phyloP scores from a whole-genome alignment of 2,888 invertebrate species.

The Falcaria lacertinaria region DNA sequence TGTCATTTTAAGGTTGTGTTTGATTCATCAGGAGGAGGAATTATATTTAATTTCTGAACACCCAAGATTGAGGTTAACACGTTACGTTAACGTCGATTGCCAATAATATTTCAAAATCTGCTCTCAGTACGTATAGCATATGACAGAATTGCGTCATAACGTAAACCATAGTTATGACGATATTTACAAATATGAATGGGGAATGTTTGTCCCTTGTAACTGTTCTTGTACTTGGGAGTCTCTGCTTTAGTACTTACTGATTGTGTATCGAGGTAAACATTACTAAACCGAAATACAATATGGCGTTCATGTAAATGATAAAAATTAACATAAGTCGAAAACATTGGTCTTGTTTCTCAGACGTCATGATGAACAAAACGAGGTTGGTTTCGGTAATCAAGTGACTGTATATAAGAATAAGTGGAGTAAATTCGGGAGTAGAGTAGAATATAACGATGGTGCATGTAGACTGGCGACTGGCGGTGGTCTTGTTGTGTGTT shows the following conservation, averaged over 20 bases:
- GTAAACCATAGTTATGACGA: too few relatives aligned
- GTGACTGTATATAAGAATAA: slow-evolving; percentile 22
- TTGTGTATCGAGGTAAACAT: not conserved
- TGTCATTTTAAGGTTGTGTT: too few relatives aligned
- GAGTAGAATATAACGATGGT: slow-evolving; percentile 26
- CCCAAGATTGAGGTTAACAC: too few relatives aligned
- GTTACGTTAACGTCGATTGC: too few relatives aligned
- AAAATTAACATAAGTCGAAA: slow-evolving; percentile 1
- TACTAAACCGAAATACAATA: not conserved
- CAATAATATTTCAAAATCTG: too few relatives aligned
- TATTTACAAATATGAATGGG: not conserved
- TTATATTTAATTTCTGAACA: too few relatives aligned
- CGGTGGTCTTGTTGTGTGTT: slow-evolving; percentile 22
- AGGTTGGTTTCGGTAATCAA: slow-evolving; percentile 6
- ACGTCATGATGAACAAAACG: not conserved
- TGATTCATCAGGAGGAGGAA: too few relatives aligned
- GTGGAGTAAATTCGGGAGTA: slow-evolving; percentile 9
- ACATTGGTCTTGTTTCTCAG: not conserved
- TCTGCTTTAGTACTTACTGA: not conserved
- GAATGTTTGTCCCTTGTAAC: too few relatives aligned
- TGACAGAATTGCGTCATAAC: too few relatives aligned
- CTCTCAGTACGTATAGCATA: too few relatives aligned
- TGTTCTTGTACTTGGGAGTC: not conserved
- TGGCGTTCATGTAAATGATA: not conserved
- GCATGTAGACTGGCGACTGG: slow-evolving; percentile 23